Base-by-base conservation (phyloP, 1,140 invertebrate species). In the Heliconius eleuchia region DNA sequence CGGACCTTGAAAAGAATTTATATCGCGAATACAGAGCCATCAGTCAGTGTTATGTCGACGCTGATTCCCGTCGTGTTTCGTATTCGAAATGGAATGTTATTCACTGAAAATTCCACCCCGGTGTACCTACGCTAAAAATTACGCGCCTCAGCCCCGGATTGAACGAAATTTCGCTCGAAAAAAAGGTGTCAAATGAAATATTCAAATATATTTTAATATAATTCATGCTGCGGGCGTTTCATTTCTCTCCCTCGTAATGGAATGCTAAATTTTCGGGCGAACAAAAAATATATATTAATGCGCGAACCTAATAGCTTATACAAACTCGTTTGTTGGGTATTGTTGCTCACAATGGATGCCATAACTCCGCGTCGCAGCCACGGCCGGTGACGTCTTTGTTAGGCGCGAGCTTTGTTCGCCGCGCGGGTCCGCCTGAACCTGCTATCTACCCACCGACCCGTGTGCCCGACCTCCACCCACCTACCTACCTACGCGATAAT, bases 201-300 rank as follows among this genome's bases (percentile, higher is more conserved):
- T 94, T 94, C 93, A 94, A 94, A 94, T 94, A 92, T 94, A 94
- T 94, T 94, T 93, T 94, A 94, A 94, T 94, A 94, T 94, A 94
- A 94, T 94, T 94, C 92, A 94, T 94, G 92, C 92, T 89, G 92
- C 91, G 91, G 91, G 92, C 91, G 91, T 94, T 93, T 91, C 92
- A 94, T 94, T 94, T 93, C 92, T 92, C 91, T 92, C 92, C 92
- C 92, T 88, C 87, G 91, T 94, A 94, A 94, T 92, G 91, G 92
- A 94, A 94, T 94, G 92, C 91, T 94, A 94, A 94, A 94, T 94
- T 94, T 94, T 93, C 90, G 88, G 91, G 89, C 87, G 89, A 91
- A 92, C 92, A 93, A 93, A 94, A 94, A 94, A 93, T 92, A 94
- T 94, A 94, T 94, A 94, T 94, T 94, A 94, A 94, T 94, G 92